These are phyloP conservation scores for Sebastes iracundus DNA, from an alignment of 2,797 vertebrate genomes.

Conservation along the genomic window DNA sequence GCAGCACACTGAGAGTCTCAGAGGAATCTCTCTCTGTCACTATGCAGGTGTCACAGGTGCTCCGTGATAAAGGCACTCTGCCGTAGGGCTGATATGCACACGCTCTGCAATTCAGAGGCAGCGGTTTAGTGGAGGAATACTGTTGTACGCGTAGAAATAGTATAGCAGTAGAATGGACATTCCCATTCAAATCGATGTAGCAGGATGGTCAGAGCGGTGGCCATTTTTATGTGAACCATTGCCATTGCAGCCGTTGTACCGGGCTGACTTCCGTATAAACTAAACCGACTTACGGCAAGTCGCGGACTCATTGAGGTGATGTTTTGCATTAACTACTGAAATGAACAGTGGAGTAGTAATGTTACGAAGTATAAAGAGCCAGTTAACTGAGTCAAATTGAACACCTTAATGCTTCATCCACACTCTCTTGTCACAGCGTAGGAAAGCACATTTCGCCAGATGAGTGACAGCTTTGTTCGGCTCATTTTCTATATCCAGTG, in stretches of 20 bases:
- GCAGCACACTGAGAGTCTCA: conserved; percentile 1
- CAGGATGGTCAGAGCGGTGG: rapidly evolving
- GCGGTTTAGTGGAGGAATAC: not conserved
- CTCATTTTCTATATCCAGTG: too few relatives aligned
- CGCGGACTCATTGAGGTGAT: too few relatives aligned
- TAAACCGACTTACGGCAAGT: too few relatives aligned
- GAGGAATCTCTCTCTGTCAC: conserved; percentile 12
- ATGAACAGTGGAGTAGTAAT: too few relatives aligned
- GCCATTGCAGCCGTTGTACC: too few relatives aligned
- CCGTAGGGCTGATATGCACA: conserved; percentile 31
- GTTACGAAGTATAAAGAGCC: not conserved
- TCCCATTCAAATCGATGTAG: too few relatives aligned
- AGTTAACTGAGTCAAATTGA: not conserved
- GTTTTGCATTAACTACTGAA: too few relatives aligned
- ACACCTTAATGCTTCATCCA: not conserved
- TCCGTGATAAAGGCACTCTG: conserved; percentile 43
- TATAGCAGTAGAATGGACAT: too few relatives aligned
- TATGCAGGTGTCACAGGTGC: conserved; percentile 54
- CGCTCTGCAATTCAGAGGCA: not conserved
- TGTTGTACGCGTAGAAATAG: not conserved
- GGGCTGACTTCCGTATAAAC: too few relatives aligned
- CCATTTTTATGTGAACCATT: too few relatives aligned
- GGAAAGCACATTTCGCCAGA: too few relatives aligned
- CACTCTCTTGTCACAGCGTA: not conserved
- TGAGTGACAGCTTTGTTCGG: too few relatives aligned